Base-by-base conservation (phyloP, 2,888 invertebrate genomes). In the Tortrix viridana region DNA sequence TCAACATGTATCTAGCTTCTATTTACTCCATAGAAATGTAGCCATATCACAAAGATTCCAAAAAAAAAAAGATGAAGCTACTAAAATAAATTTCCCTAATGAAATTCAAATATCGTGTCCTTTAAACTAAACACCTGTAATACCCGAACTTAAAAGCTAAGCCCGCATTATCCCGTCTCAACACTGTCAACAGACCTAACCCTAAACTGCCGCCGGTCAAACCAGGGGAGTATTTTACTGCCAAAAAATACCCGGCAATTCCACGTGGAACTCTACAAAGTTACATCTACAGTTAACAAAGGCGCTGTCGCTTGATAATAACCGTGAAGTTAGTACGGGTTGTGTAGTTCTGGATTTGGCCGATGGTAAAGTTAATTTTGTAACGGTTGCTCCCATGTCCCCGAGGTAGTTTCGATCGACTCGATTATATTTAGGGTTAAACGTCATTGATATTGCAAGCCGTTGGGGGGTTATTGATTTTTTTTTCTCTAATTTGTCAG, bases 401-500 rank as follows among this genome's bases (percentile, higher is more conserved):
- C 91, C 79, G 81, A 92, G 91, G 91, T 92, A 89, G 91, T 91
- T 91, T 89, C 88, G 84, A 89, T 88, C 79, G 81, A 85, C 86
- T 83, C 89, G 89, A 92, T 92, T 90, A 91, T 88, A 87, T 89
- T 89, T 89, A 90, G 91, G 92, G 92, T 92, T 91, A 92, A 91
- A 88, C 84, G 88, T 88, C 90, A 91, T 89, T 90, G 91, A 90
- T 92, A 92, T 89, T 85, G 84, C 85, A 86, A 85, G 80, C 76
- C 83, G 80, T 61, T 62, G 78, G 87, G 84, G 88, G 85, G 86
- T 85, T 85, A 89, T 89, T 85, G 81, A 85, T 84, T 87, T 85
- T 88, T 82, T 80, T 79, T 74, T 69, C 82, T 86, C 84, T 89
- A 90, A 91, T 91, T 91, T 89, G 86, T 88, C 81, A 84, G 81